Base-by-base conservation (phyloP, 2,797 vertebrate genomes). In the Gymnodraco acuticeps region DNA sequence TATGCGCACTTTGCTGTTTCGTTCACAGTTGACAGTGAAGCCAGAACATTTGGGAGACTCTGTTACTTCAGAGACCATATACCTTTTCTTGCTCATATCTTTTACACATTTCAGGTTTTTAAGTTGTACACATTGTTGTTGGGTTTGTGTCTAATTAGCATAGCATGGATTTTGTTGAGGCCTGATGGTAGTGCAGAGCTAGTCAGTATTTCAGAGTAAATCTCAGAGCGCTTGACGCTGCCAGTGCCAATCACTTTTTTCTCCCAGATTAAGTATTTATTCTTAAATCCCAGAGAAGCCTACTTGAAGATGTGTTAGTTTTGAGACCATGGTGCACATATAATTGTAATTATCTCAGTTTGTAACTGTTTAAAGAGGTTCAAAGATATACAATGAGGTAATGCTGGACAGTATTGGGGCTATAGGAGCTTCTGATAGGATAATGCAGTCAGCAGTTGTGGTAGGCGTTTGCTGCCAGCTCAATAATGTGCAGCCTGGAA, bases 381-480 rank as follows among this genome's bases (percentile, higher is more conserved):
- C 11, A 15, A 17, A 14, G 45, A 33, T 20, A 48, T 31, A 23
- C 47, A 47, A 17, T 9, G 54, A 48, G 45, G 33, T 10, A 23
- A n/a, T 53, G 60, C 45, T 23, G 17, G 33, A 17, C 1, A 17
- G 5, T 60, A 47, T 13, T 66, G 20, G 54, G 16, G 52, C 52
- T 12, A 3, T 33, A 38, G 33, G 33, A 7, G 48, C 13, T 64
- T 66, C 51, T 23, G 68, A 61, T 68, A 5, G 64, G 43, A 19
- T 54, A 7, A 46, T 58, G 52, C 42, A 33, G 50, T 65, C 45
- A 61, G 68, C 63, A 75, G 61, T 58, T 76, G 71, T 50, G 54
- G 61, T 16, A 4, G 14, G 55, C 46, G 47, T 64, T 58, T 60
- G 43, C 48, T 81, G 80, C 77, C 64, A 79, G 67, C 60, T 80